Percentiles rank a stretch among this genome's conserved stretches.
Evolutionary conservation across 2,797 vertebrate genomes (phyloP).

Genomic region (Melanotaenia parkinsoni): DNA sequence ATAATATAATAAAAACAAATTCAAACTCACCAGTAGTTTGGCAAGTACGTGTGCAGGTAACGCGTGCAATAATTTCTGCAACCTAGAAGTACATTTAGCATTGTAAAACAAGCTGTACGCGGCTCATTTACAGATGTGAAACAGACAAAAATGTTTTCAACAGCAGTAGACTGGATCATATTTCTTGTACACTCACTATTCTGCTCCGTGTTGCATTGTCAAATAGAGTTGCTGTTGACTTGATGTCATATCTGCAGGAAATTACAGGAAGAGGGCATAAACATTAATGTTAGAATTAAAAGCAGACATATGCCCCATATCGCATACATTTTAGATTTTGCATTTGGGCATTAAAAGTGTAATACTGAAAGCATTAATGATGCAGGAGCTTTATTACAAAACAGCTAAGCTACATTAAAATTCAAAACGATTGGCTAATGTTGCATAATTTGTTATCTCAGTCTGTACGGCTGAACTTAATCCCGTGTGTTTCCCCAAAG

Average conservation of each 20-base stretch:
- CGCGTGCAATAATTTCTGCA: constrained; percentile 78
- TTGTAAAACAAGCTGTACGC: not conserved
- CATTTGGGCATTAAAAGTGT: constrained; percentile 5
- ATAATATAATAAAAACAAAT: not conserved
- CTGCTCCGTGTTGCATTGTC: constrained; percentile 93
- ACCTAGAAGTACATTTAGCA: constrained; percentile 61
- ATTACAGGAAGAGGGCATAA: not conserved
- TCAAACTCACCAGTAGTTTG: constrained; percentile 76
- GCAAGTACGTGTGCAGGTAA: constrained; percentile 71
- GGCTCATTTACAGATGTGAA: not conserved
- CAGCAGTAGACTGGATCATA: not conserved
- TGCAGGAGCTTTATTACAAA: not conserved
- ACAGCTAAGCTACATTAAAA: not conserved
- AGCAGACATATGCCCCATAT: not conserved
- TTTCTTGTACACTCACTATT: constrained; percentile 88
- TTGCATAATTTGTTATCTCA: constrained; percentile 14
- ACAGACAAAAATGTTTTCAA: not conserved
- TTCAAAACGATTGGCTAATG: not conserved
- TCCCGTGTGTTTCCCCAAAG: not conserved
- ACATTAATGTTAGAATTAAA: not conserved
- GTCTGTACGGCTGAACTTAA: constrained; percentile 19
- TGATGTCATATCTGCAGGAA: constrained; percentile 90
- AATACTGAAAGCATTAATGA: not conserved
- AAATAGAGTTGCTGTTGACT: constrained; percentile 92
- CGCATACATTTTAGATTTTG: not conserved